Conservation (phyloP, 92 coral and sea anemone species). For the Micromussa lordhowensis region DNA sequence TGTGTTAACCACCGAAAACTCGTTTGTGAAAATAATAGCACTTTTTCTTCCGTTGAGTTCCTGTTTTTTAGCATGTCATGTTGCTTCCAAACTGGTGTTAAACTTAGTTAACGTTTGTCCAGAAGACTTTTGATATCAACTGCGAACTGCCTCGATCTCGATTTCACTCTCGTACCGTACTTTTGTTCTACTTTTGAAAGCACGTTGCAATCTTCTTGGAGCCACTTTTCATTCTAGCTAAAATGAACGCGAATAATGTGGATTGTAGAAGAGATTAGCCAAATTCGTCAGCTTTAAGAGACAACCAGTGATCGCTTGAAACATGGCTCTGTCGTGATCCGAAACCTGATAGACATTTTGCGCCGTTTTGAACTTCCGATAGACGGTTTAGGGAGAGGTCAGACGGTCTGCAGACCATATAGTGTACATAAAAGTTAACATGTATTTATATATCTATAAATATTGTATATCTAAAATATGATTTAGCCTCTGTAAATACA, state of each 20-base stretch:
- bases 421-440: constrained; percentile 17
- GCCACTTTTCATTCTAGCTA: neutral
- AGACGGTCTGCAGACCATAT: neutral
- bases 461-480: constrained; percentile 52
- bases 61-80: neutral
- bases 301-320: neutral
- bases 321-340: neutral
- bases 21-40: neutral
- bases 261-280: neutral
- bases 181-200: neutral
- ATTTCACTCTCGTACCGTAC: neutral
- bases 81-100: neutral
- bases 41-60: neutral
- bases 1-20: neutral
- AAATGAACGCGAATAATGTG: neutral
- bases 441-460: constrained; percentile 54
- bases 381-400: neutral
- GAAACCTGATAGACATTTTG: neutral
- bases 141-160: neutral
- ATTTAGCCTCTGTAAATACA: constrained; percentile 51
- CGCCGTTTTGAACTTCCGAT: neutral
- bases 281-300: neutral
- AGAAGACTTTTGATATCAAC: neutral
- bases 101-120: neutral
- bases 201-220: neutral